A percentile compares a stretch with the other conserved stretches of the same genome.
Conservation (phyloP, 2,113 vertebrate species). For the Anseranas semipalmata region DNA sequence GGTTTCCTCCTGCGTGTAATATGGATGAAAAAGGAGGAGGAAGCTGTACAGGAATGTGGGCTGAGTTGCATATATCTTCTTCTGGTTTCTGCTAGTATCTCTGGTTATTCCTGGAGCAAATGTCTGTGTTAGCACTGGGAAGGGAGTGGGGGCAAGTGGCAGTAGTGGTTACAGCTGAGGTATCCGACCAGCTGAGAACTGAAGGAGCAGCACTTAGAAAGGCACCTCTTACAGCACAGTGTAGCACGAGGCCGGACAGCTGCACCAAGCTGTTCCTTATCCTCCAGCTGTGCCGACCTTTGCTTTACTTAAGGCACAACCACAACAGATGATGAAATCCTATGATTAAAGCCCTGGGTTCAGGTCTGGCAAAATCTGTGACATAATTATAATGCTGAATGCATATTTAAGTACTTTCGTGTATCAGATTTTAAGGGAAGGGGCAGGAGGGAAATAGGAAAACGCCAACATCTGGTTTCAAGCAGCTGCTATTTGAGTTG, state of each 20-base stretch:
- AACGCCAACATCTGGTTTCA: not conserved
- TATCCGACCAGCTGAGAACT: not conserved
- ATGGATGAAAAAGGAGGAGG: not conserved
- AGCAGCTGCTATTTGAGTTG: not conserved
- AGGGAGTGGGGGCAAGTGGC: not conserved
- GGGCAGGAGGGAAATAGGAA: not conserved
- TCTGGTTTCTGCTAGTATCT: not conserved
- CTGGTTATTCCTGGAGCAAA: not conserved
- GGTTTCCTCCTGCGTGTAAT: not conserved
- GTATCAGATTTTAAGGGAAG: not conserved
- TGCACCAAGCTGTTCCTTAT: not conserved
- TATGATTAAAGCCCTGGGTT: not conserved
- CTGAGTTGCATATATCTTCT: not conserved
- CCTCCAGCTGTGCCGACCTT: not conserved
- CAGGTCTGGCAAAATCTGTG: not conserved
- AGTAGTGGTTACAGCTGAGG: accelerated
- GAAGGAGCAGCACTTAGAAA: accelerated
- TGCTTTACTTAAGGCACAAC: not conserved
- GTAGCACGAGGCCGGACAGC: not conserved
- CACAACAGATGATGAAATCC: not conserved
- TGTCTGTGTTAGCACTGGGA: not conserved
- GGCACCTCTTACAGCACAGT: not conserved
- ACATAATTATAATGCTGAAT: not conserved
- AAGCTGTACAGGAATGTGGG: not conserved
- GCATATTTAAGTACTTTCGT: not conserved